Evolutionary conservation across 2,113 vertebrate species (phyloP).

Genomic region (Cottus gobio): DNA sequence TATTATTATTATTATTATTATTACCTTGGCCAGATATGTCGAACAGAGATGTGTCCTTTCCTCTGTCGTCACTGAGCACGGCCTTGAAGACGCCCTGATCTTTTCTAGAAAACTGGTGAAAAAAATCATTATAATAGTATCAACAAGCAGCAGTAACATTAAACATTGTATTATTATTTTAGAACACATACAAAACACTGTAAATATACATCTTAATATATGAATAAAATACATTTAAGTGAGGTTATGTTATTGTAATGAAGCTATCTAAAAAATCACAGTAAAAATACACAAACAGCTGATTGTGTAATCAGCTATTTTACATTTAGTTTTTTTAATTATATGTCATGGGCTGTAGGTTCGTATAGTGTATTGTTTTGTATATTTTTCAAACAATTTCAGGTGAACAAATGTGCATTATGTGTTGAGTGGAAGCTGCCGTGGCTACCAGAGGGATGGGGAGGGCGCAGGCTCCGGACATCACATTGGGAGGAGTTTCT

Average conservation of each 20-base stretch:
- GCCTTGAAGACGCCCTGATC: conserved; percentile 94
- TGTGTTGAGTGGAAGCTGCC: neutral
- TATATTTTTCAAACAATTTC: neutral
- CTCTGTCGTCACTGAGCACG: conserved; percentile 90
- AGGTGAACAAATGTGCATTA: neutral
- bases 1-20: neutral
- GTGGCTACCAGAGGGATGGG: conserved; percentile 86
- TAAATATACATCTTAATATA: neutral
- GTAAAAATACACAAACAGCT: neutral
- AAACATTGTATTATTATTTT: neutral
- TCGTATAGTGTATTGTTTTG: neutral
- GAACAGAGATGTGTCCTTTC: conserved; percentile 90
- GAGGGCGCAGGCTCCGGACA: conserved; percentile 87
- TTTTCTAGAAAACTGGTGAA: conserved; percentile 90
- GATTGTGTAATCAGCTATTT: neutral
- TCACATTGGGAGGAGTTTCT: conserved; percentile 85
- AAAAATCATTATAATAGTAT: neutral
- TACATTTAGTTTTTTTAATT: neutral
- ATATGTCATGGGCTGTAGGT: neutral
- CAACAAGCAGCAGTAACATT: neutral
- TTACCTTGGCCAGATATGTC: conserved; percentile 92
- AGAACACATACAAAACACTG: neutral
- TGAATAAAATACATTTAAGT: neutral
- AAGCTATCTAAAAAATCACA: no score
- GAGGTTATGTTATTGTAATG: no score